Evolutionary conservation across 2,888 invertebrate species (phyloP).

Genomic region (Apamea monoglypha): DNA sequence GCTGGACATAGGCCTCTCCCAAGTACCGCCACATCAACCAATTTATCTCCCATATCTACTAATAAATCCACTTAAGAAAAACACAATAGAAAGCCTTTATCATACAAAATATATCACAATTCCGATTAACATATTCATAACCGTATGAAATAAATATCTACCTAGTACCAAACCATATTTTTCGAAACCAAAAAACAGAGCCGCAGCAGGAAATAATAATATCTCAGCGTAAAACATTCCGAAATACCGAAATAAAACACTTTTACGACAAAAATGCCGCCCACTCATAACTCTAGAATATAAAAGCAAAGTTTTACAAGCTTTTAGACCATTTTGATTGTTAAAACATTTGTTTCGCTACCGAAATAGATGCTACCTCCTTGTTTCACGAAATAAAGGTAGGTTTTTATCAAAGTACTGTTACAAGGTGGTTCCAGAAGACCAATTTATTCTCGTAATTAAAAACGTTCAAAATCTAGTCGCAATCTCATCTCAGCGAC

Average conservation of each 20-base stretch:
- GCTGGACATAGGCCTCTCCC: no score
- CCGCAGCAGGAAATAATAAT: conserved; percentile 43
- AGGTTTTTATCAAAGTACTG: not conserved
- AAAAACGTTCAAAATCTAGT: no score
- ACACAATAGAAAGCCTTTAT: not conserved
- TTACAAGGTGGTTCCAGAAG: not conserved
- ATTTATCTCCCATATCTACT: not conserved
- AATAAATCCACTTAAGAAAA: not conserved
- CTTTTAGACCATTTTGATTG: conserved; percentile 54
- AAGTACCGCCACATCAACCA: no score
- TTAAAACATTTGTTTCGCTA: conserved; percentile 32
- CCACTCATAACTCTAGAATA: conserved; percentile 48
- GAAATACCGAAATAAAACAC: conserved; percentile 58
- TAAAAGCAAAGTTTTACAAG: conserved; percentile 65
- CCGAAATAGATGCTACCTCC: conserved; percentile 32
- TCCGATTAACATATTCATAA: conserved; percentile 51
- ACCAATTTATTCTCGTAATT: no score
- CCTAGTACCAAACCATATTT: conserved; percentile 30
- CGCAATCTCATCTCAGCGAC: no score
- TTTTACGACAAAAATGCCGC: conserved; percentile 57
- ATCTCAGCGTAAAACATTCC: conserved; percentile 45
- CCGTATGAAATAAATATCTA: conserved; percentile 28
- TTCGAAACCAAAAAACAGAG: conserved; percentile 41
- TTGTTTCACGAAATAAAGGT: conserved; percentile 15
- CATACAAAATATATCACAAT: conserved; percentile 18